A percentile compares a stretch with the other conserved stretches of the same genome.
phyloP scores from a whole-genome alignment of 2,113 vertebrate genomes.

The Amphiprion percula region DNA sequence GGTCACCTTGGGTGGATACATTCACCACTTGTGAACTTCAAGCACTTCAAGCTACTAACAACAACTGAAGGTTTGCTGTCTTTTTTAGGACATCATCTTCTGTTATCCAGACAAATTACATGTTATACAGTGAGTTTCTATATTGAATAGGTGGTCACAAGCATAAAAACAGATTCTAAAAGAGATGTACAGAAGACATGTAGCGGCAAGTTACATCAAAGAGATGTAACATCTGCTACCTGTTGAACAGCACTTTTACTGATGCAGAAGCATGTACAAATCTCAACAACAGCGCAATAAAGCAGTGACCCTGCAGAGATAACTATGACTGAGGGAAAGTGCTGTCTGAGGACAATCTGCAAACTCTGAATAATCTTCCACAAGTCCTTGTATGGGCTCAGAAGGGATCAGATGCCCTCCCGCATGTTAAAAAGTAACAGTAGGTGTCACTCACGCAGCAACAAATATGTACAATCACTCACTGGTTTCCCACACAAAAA shows the following conservation, averaged over 20 bases:
- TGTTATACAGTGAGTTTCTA: constrained; percentile 3
- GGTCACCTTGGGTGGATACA: too few relatives aligned
- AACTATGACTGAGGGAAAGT: neutral
- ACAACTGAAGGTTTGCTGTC: neutral
- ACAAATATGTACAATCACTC: neutral
- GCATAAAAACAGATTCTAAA: constrained; percentile 1
- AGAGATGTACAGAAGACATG: constrained; percentile 15
- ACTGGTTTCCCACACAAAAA: neutral
- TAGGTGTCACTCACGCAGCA: neutral
- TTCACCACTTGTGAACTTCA: neutral
- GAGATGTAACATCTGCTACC: constrained; percentile 47
- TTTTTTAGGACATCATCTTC: neutral
- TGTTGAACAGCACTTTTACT: constrained; percentile 27
- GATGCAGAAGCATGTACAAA: constrained; percentile 14
- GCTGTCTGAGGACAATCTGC: neutral
- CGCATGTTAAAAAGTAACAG: neutral
- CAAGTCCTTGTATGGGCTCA: neutral
- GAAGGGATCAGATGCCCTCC: neutral
- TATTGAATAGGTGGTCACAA: constrained; percentile 1
- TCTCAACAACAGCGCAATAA: constrained; percentile 41
- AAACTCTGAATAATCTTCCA: neutral
- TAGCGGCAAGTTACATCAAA: constrained; percentile 41
- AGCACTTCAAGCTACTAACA: neutral
- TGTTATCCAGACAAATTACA: neutral
- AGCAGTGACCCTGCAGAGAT: constrained; percentile 27